phyloP scores from a whole-genome alignment of 1,140 invertebrate species.

The Megalopta genalis region DNA sequence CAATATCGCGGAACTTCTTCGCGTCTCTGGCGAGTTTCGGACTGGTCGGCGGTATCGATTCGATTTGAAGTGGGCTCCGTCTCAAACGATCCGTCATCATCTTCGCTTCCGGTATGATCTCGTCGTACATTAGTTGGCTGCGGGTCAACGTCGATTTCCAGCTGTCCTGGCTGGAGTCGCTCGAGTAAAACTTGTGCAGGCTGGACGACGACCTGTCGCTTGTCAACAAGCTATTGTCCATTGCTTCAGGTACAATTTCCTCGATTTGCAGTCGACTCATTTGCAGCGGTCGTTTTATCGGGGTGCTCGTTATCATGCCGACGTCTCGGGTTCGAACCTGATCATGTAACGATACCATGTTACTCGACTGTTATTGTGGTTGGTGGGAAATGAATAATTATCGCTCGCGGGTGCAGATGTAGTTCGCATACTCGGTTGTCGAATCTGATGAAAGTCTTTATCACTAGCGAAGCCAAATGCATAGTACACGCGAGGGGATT shows the following conservation, averaged over 20 bases:
- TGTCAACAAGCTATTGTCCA: conserved; percentile 16
- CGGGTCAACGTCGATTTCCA: conserved; percentile 45
- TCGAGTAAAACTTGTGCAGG: conserved; percentile 25
- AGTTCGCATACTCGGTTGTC: no score
- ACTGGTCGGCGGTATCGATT: conserved; percentile 50
- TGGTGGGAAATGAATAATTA: no score
- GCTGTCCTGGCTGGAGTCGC: conserved; percentile 30
- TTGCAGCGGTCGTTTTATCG: conserved; percentile 57
- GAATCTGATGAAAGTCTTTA: no score
- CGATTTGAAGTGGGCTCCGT: conserved; percentile 44
- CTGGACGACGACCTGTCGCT: conserved; percentile 10
- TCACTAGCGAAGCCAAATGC: no score
- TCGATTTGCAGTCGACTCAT: conserved; percentile 54
- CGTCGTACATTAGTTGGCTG: conserved; percentile 38
- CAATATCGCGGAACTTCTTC: conserved; percentile 54
- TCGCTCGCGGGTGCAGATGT: no score
- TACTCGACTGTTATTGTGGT: not conserved
- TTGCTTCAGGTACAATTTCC: conserved; percentile 55
- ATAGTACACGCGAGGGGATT: no score
- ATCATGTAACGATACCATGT: conserved; percentile 3
- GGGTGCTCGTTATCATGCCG: conserved; percentile 72
- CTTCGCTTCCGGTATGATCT: conserved; percentile 39
- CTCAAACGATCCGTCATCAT: conserved; percentile 36
- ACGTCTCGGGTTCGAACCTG: conserved; percentile 67
- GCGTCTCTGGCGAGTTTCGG: conserved; percentile 5